A percentile compares a stretch with the other conserved stretches of the same genome.
phyloP scores from a whole-genome alignment of 2,797 vertebrate species.

The Lepus oiostolus region DNA sequence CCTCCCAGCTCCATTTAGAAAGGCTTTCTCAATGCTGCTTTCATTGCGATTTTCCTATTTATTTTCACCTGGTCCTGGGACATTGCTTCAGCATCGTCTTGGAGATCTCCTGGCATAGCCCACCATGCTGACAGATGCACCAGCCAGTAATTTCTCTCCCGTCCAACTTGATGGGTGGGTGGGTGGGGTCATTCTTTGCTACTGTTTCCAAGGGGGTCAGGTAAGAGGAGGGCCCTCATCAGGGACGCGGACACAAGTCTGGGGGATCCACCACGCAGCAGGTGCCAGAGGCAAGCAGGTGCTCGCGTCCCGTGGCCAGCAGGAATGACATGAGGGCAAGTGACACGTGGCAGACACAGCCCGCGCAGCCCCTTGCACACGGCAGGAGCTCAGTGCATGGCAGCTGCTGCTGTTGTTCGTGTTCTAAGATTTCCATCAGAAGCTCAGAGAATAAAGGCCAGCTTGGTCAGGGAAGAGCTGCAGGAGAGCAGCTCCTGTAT shows the following conservation, averaged over 20 bases:
- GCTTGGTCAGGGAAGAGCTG: neutral
- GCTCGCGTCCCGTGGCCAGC: slow-evolving; percentile 91
- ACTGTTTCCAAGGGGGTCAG: slow-evolving; percentile 90
- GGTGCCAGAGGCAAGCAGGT: slow-evolving; percentile 89
- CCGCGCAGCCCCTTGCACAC: neutral
- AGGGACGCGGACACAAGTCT: slow-evolving; percentile 81
- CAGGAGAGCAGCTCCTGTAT: neutral
- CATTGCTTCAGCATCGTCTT: neutral
- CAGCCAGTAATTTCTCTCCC: slow-evolving; percentile 86
- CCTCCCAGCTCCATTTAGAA: no score
- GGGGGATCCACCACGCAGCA: slow-evolving; percentile 84
- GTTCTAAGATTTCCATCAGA: slow-evolving; percentile 19
- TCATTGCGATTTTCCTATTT: no score
- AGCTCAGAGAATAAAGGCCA: neutral
- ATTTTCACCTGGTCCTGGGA: neutral
- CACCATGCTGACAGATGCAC: neutral
- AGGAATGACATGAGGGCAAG: neutral
- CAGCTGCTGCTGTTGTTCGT: neutral
- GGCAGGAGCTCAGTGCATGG: neutral
- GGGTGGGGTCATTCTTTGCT: slow-evolving; percentile 87
- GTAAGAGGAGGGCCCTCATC: slow-evolving; percentile 90
- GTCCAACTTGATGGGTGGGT: slow-evolving; percentile 88
- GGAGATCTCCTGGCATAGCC: neutral
- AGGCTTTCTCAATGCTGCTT: no score
- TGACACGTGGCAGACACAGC: neutral